These are phyloP conservation scores for Aricia agestis DNA, from an alignment of 1,140 invertebrate species.

Conservation along the genomic window DNA sequence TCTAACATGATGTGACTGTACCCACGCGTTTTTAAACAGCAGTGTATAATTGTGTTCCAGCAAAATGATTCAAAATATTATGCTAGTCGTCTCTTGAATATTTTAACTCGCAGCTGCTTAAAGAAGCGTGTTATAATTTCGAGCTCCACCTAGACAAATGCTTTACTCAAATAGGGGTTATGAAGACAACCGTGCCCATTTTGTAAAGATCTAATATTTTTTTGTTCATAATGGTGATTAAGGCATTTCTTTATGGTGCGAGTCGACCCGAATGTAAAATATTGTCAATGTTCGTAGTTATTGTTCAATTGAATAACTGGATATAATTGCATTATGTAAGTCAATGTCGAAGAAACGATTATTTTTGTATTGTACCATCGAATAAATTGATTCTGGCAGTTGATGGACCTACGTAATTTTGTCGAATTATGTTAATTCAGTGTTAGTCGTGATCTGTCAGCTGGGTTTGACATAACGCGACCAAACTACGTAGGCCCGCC, in stretches of 20 bases:
- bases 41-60: neutral
- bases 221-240: too few species aligned
- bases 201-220: neutral
- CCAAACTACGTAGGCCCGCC: too few species aligned
- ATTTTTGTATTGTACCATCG: too few species aligned
- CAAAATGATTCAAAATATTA: neutral
- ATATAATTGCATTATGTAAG: too few species aligned
- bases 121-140: neutral
- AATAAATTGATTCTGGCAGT: too few species aligned
- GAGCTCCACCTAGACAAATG: neutral
- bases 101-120: neutral
- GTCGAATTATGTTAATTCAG: too few species aligned
- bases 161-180: neutral
- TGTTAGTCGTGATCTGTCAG: too few species aligned
- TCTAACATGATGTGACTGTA: neutral
- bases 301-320: too few species aligned
- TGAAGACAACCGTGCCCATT: neutral
- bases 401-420: too few species aligned
- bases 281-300: too few species aligned
- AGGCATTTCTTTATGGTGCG: constrained; percentile 21
- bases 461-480: too few species aligned
- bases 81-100: neutral
- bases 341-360: too few species aligned
- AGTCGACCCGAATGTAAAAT: neutral
- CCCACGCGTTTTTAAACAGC: neutral